Evolutionary conservation across 2,888 invertebrate genomes (phyloP), one percentile per base, ranked within the genome.

Genomic region (Tenthredo notha): DNA sequence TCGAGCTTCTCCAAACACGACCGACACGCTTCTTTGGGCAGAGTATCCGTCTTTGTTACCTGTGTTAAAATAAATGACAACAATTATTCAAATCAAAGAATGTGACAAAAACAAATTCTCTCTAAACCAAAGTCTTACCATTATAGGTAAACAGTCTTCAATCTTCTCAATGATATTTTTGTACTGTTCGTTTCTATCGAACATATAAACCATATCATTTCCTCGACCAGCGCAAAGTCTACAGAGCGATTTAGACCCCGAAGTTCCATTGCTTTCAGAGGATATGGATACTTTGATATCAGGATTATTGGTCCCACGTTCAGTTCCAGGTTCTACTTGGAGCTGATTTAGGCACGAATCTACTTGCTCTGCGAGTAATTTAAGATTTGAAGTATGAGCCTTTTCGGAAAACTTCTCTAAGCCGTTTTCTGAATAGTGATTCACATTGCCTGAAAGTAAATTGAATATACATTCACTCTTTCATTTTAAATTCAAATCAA

Each of bases 1-100:
- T 84, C 50, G 1, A 87, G 84, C 75, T 84, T 87, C 50, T 85
- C 83, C 15, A 85, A 72, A 37, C 87, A 87, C 15, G 70, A 29
- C 4, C 15, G 3, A 43, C 87, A 87, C n/a, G 86, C 82, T 47
- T 75, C 40, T 50, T 82, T 86, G 0, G 87, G 50, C 40, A 85
- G 67, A 15, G 40, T 54, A 37, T 86, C 86, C 21, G 25, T 85
- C 50, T 85, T 47, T 1, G 61, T 50, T 12, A 86, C 85, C 86
- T 86, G 29, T 15, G 29, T 75, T 37, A 40, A 2, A 25, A 67
- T 67, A 77, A 58, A 33, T 33, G 2, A 67, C 33, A 37, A 65
- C 0, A 40, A 61, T 33, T 3, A 33, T 10, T 58, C 18, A 33
- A 80, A 80, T 15, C 4, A 33, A 29, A 25, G 65, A 67, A 67